Evolutionary conservation across 2,888 invertebrate species (phyloP), one percentile per base, ranked within the genome.

Genomic region (Pristionchus fissidentatus): DNA sequence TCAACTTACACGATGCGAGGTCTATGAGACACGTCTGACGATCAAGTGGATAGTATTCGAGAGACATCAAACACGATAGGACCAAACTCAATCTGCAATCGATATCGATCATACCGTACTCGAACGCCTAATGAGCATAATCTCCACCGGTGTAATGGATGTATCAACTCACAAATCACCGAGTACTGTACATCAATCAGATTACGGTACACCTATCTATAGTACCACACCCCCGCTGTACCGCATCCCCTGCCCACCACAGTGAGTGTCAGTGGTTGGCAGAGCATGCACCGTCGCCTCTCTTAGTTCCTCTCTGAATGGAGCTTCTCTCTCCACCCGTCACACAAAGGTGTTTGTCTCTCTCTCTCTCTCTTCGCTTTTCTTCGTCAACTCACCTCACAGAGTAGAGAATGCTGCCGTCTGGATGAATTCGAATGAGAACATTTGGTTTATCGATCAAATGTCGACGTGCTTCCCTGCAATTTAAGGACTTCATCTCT

Each of bases 21-120:
- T 96, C 95, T 89, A 98, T 94, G 83, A 97, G 96, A 94, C 98
- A 98, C 86, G 96, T 95, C 94, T 98, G 98, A 92, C 96, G 95
- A 94, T 98, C 98, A 93, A 98, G 93, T 8, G 98, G 98, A 94
- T 98, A 98, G 85, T 97, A 95, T 94, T 97, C 97, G 91, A 98
- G 94, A 93, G 97, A 96, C 98, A 98, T 98, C 85, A 97, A 97
- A 92, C 98, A 98, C 84, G 97, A 96, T 89, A 98, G 94, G 81
- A 97, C 97, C 91, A 98, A 94, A 57, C 98, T 97, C 93, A 98
- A 96, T 93, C 98, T 96, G 92, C 29, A 86, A 85, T 26, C 38
- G 70, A 29, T n/a, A n/a, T n/a, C n/a, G n/a, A n/a, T n/a, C n/a
- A 8, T 60, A 60, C 60, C 8, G 60, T 60, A 60, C 29, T 19